phyloP scores from a whole-genome alignment of 2,888 invertebrate genomes.

The Pardosa pseudoannulata region DNA sequence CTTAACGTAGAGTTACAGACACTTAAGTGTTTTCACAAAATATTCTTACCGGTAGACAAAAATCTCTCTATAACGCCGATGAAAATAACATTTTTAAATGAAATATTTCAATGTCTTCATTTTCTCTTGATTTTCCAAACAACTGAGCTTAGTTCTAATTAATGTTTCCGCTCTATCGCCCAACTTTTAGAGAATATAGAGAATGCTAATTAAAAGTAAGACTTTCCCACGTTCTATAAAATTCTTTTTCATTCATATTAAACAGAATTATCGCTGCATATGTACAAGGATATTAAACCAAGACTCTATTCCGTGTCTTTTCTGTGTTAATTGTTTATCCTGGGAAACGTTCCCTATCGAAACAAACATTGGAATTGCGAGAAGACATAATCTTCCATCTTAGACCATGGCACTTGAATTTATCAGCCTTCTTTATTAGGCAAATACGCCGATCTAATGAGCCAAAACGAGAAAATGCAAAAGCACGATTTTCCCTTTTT shows the following conservation, averaged over 20 bases:
- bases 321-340: slow-evolving; percentile 54
- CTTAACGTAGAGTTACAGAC: too few relatives aligned
- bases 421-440: slow-evolving; percentile 45
- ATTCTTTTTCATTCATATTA: not conserved
- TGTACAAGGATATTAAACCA: slow-evolving; percentile 30
- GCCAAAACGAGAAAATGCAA: slow-evolving; percentile 10
- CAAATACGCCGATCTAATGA: slow-evolving; percentile 65
- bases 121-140: too few relatives aligned
- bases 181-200: not conserved
- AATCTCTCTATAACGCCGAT: too few relatives aligned
- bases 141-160: not conserved
- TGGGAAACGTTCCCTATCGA: slow-evolving; percentile 63
- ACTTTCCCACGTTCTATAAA: not conserved
- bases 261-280: slow-evolving; percentile 37
- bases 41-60: too few relatives aligned
- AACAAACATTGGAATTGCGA: slow-evolving; percentile 53
- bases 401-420: slow-evolving; percentile 47
- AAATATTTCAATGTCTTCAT: too few relatives aligned
- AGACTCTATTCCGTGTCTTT: slow-evolving; percentile 35
- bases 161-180: not conserved
- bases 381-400: not conserved
- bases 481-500: slow-evolving; percentile 37
- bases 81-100: too few relatives aligned
- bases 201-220: not conserved
- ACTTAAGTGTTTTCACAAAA: too few relatives aligned